Percentiles rank a stretch among this genome's conserved stretches.
Conservation (phyloP, 2,113 vertebrate species). For the Nanorana parkeri region DNA sequence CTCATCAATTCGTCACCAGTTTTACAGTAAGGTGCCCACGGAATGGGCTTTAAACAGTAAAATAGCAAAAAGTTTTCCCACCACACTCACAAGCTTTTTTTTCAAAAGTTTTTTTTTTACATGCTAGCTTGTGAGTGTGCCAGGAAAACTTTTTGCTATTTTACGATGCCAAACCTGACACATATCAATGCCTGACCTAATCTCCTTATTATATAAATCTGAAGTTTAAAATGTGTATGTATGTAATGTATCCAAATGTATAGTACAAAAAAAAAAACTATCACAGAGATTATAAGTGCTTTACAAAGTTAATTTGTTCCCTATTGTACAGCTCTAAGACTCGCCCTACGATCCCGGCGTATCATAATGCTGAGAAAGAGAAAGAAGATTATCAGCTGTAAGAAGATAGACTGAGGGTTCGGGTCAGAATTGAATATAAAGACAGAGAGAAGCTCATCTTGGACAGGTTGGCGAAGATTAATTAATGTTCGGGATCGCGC, state of each 20-base stretch:
- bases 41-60: no score
- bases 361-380: neutral
- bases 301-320: neutral
- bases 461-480: neutral
- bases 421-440: constrained; percentile 25
- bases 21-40: no score
- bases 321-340: neutral
- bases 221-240: neutral
- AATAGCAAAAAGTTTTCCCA: no score
- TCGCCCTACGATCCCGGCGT: neutral
- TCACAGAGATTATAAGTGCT: constrained; percentile 3
- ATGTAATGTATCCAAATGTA: neutral
- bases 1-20: no score
- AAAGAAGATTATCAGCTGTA: constrained; percentile 29
- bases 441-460: neutral
- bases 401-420: neutral
- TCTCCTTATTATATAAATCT: neutral
- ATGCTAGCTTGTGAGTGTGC: no score
- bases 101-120: no score
- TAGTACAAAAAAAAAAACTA: neutral
- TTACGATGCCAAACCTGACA: neutral
- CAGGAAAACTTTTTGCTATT: no score
- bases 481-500: constrained; percentile 17
- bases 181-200: neutral
- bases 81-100: no score